phyloP scores from a whole-genome alignment of 1,140 invertebrate genomes.

The Cylas formicarius region DNA sequence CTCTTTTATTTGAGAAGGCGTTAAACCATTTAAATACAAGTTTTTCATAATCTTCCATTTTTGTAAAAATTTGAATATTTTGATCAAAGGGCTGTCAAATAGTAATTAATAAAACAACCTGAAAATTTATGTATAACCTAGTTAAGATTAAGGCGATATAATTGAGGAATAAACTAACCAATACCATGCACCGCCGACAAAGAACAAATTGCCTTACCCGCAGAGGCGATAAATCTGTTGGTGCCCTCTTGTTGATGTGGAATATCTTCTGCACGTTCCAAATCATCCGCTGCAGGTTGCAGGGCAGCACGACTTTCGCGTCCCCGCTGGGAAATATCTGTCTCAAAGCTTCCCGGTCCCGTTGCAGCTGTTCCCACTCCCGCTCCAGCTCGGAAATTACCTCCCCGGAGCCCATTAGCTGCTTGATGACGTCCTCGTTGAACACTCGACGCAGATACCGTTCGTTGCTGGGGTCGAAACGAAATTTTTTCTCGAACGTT shows the following conservation, averaged over 20 bases:
- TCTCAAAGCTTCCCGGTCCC: conserved; percentile 79
- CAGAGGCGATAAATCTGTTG: conserved; percentile 89
- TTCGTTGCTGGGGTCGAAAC: conserved; percentile 95
- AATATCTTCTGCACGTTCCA: conserved; percentile 99
- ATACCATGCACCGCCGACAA: too few relatives aligned
- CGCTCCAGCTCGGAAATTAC: conserved; percentile 83
- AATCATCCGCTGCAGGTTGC: conserved; percentile 97
- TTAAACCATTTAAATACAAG: too few relatives aligned
- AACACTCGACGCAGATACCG: conserved; percentile 84
- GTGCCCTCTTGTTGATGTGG: conserved; percentile 89
- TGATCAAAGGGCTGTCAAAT: too few relatives aligned
- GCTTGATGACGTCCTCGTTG: conserved; percentile 90
- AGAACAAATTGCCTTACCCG: conserved; percentile 87
- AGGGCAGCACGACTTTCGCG: conserved; percentile 88
- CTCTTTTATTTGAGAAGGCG: too few relatives aligned
- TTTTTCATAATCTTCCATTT: too few relatives aligned
- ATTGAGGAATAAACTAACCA: too few relatives aligned
- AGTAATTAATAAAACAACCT: too few relatives aligned
- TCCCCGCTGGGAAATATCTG: conserved; percentile 83
- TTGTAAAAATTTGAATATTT: too few relatives aligned
- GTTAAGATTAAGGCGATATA: too few relatives aligned
- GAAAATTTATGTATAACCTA: too few relatives aligned
- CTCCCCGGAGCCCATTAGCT: conserved; percentile 86
- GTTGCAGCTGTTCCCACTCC: conserved; percentile 91
- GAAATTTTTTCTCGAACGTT: conserved; percentile 92